phyloP scores from a whole-genome alignment of 37 sponge, comb jelly and placozoan genomes.

The Diacarnus erythraeanus region DNA sequence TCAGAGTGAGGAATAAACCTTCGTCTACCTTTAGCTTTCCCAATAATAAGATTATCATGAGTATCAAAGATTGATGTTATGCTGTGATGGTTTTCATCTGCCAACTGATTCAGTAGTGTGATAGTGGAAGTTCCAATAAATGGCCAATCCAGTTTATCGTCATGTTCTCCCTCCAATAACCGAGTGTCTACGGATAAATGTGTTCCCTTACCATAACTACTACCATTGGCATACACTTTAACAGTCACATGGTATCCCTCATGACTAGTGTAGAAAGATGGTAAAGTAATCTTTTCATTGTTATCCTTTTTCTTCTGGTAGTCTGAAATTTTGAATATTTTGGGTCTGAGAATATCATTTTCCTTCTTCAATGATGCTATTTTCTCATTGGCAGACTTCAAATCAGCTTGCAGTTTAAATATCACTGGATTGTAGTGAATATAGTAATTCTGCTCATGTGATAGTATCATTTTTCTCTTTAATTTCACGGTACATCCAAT shows the following conservation, averaged over 20 bases:
- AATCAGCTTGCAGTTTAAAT: neutral
- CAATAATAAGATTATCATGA: neutral
- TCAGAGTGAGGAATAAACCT: neutral
- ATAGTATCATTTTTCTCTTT: neutral
- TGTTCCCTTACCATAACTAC: conserved; percentile 33
- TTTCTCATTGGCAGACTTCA: neutral
- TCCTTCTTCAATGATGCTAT: neutral
- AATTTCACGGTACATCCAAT: conserved; percentile 18
- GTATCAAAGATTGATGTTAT: neutral
- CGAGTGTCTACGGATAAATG: conserved; percentile 26
- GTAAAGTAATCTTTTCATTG: neutral
- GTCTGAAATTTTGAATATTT: neutral
- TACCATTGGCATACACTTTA: conserved; percentile 17
- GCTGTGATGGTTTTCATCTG: conserved; percentile 4
- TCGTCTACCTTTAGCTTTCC: neutral
- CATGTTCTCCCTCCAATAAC: conserved; percentile 25
- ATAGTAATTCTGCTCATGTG: conserved; percentile 21
- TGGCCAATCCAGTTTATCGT: conserved; percentile 16
- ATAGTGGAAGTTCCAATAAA: neutral
- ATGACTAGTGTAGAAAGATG: conserved; percentile 22
- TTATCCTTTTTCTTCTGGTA: neutral
- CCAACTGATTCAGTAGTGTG: conserved; percentile 7
- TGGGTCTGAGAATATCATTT: neutral
- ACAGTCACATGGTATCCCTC: conserved; percentile 44
- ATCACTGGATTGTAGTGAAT: neutral